Conservation (phyloP, 2,888 invertebrate genomes). For the Antheraea assamensis region DNA sequence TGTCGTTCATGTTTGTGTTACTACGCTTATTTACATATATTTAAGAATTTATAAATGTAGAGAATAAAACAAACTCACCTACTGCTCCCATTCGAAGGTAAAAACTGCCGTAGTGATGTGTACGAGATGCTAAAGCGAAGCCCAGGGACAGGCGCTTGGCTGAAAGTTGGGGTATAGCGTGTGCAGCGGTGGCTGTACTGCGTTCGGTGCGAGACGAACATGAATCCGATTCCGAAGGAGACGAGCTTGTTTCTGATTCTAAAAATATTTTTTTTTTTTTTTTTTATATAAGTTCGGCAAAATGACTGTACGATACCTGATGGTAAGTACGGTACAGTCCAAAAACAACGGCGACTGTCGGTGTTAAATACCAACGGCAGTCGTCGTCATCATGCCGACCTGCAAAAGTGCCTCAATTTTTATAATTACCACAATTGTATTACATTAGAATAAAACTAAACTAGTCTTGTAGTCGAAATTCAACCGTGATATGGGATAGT, state of each 20-base stretch:
- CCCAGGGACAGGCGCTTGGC: conserved; percentile 78
- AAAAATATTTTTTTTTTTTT: not conserved
- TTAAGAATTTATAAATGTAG: not conserved
- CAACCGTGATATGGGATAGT: too few species aligned
- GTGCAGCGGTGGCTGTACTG: conserved; percentile 74
- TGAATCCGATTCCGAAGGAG: conserved; percentile 74
- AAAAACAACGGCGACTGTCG: too few species aligned
- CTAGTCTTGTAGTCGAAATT: too few species aligned
- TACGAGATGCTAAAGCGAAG: conserved; percentile 76
- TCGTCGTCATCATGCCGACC: too few species aligned
- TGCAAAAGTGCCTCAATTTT: too few species aligned
- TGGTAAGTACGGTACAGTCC: too few species aligned
- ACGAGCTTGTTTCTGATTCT: conserved; percentile 72
- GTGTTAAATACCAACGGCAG: too few species aligned
- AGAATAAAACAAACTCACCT: conserved; percentile 78
- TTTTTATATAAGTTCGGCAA: too few species aligned
- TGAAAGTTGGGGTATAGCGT: conserved; percentile 61
- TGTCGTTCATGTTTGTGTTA: not conserved
- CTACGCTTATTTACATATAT: not conserved
- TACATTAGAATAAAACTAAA: too few species aligned
- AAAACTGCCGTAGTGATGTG: conserved; percentile 95
- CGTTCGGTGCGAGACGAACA: conserved; percentile 82
- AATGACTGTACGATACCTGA: too few species aligned
- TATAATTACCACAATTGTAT: too few species aligned
- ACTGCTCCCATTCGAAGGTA: conserved; percentile 96